Percentiles rank a stretch among this genome's conserved stretches.
These are phyloP conservation scores for Strigamia transsilvanica DNA, from an alignment of 2,888 invertebrate species.

Conservation along the genomic window DNA sequence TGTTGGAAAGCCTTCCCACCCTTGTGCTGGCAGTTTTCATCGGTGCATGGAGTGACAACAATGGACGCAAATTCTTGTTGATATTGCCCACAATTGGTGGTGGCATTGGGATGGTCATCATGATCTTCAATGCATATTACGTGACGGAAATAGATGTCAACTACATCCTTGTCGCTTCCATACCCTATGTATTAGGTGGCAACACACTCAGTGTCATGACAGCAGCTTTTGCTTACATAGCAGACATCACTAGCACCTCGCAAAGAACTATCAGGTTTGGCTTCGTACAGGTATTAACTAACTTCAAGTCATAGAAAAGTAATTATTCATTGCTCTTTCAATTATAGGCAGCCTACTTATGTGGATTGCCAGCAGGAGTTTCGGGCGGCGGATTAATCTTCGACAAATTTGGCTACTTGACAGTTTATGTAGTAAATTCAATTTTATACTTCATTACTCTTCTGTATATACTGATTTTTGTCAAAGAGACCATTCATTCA, in stretches of 20 bases:
- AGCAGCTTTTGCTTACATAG: slow-evolving; percentile 3
- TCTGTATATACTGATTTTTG: slow-evolving; percentile 61
- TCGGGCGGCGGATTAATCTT: slow-evolving; percentile 82
- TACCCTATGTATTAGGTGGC: not conserved
- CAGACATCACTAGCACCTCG: not conserved
- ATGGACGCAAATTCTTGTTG: not conserved
- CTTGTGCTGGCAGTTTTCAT: not conserved
- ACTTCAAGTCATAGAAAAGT: too few relatives aligned
- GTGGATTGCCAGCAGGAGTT: slow-evolving; percentile 72
- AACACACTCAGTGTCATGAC: not conserved
- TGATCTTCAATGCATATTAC: not conserved
- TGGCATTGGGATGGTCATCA: not conserved
- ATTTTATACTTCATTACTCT: slow-evolving; percentile 61
- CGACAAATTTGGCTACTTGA: slow-evolving; percentile 60
- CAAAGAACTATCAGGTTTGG: not conserved
- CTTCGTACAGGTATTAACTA: not conserved
- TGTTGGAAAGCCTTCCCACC: not conserved
- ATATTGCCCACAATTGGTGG: not conserved
- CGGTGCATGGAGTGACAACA: slow-evolving; percentile 3
- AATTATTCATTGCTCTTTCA: too few relatives aligned
- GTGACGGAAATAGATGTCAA: not conserved
- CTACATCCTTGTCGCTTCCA: not conserved
- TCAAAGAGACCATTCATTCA: slow-evolving; percentile 54
- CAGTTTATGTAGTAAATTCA: slow-evolving; percentile 63
- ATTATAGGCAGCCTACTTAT: slow-evolving; percentile 63